A percentile compares a stretch with the other conserved stretches of the same genome.
Conservation (phyloP, 2,888 invertebrate species). For the Agonum fuliginosum region DNA sequence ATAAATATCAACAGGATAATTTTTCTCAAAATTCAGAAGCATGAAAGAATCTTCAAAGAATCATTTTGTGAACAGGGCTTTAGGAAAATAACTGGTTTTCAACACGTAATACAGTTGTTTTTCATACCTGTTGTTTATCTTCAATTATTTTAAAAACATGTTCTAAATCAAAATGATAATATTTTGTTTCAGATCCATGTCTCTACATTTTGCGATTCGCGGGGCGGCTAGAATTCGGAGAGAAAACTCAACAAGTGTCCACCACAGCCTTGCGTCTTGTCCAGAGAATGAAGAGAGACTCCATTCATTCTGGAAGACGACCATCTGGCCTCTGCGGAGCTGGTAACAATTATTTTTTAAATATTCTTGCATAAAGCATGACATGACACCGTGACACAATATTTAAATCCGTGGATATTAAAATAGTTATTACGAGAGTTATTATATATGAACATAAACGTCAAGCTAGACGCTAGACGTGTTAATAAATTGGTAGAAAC, state of each 20-base stretch:
- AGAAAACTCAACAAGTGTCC: slow-evolving; percentile 95
- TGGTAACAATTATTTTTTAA: slow-evolving; percentile 75
- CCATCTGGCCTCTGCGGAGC: slow-evolving; percentile 99
- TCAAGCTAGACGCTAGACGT: too few relatives aligned
- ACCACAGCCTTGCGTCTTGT: slow-evolving; percentile 96
- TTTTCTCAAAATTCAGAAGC: too few relatives aligned
- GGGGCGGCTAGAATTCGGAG: slow-evolving; percentile 91
- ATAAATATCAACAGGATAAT: too few relatives aligned
- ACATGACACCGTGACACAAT: background rate
- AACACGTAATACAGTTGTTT: too few relatives aligned
- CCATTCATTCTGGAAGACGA: slow-evolving; percentile 95
- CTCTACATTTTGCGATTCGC: slow-evolving; percentile 96
- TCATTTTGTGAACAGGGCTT: too few relatives aligned
- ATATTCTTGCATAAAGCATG: background rate
- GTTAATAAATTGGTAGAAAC: too few relatives aligned
- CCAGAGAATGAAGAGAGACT: slow-evolving; percentile 98
- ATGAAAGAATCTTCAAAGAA: too few relatives aligned
- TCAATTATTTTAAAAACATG: too few relatives aligned
- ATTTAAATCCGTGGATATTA: background rate
- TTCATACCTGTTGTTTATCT: too few relatives aligned
- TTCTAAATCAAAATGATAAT: slow-evolving; percentile 10
- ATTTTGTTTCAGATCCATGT: slow-evolving; percentile 87
- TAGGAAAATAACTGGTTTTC: too few relatives aligned
- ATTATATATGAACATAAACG: too few relatives aligned
- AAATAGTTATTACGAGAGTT: too few relatives aligned